Base-by-base conservation (phyloP, 2,113 vertebrate genomes). In the Philantomba maxwellii region DNA sequence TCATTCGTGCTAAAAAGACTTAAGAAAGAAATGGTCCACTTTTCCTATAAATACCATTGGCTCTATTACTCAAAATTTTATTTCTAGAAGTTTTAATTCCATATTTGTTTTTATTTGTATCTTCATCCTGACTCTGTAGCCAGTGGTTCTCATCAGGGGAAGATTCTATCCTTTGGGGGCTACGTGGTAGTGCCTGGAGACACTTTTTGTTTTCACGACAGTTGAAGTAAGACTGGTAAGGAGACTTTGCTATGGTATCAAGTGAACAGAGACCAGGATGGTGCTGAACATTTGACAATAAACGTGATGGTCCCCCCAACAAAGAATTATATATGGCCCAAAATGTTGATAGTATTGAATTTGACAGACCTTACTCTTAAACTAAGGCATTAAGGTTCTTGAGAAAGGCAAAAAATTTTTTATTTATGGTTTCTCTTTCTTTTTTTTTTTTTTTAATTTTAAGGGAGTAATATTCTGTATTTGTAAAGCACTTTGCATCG, bases 341-440 rank as follows among this genome's bases (percentile, higher is more conserved):
- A 83, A 84, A 84, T 11, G 1, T 88, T 47, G 26, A 33, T 53
- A 49, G 11, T 62, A 11, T 11, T 75, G 25, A 70, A 21, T 78
- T 30, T 82, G 45, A 92, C 49, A 73, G n/a, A 89, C 4, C 28
- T 30, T 49, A 7, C 30, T 53, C 6, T 93, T 57, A 36, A 51
- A 25, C 3, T 55, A 91, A 89, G 14, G 89, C 11, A 64, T 93
- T 85, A 15, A 51, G 16, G 78, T 57, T 86, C 53, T 93, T 58
- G 13, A 89, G 33, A 73, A 49, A 30, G 53, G 43, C 7, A 91
- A n/a, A 82, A 87, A 70, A 58, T 7, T 39, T 73, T 2, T 49
- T 80, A 80, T 89, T 80, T 94, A 33, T 91, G 64, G n/a, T 36
- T 92, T 97, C 3, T 55, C 21, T 75, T 43, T 39, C 12, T 75